Evolutionary conservation across 2,888 invertebrate species (phyloP), one percentile per base, ranked within the genome.

Genomic region (Philereme vetulata): DNA sequence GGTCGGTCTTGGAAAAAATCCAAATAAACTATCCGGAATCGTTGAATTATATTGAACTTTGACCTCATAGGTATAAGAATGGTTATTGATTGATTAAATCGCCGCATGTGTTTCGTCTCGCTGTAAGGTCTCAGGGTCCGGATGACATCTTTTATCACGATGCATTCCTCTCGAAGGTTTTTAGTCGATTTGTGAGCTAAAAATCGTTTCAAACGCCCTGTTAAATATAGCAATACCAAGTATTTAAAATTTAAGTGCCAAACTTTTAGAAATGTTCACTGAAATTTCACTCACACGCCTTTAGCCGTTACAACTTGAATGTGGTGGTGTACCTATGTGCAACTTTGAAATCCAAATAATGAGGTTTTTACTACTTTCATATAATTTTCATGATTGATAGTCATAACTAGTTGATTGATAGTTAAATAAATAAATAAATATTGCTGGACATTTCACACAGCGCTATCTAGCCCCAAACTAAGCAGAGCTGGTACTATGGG

Each of bases 121-220:
- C 80, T 75, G 81, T 83, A 80, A 78, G 78, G 82, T 82, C 82
- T 77, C 78, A 80, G 84, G 85, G 86, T 89, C 85, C 84, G 88
- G 88, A 89, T 90, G 90, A 90, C 90, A 90, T 90, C 87, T 83
- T 90, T 90, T 90, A 91, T 91, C 90, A 84, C 84, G 86, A 88
- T 86, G 86, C 87, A 90, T 90, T 90, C 88, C 86, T 76, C 78
- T 81, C 79, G 71, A 74, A 78, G 80, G 81, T 84, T 83, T 86
- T 84, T 82, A 51, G 45, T 61, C 35, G 49, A 81, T 79, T 82
- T 81, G 73, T 78, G 75, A 80, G 80, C 79, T 79, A 47, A 78
- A 66, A 68, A 61, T 44, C 33, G 40, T 55, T 58, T 56, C 48
- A 67, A 46, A 40, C 50, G 32, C 40, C 42, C n/a, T 42, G 4